A percentile compares a stretch with the other conserved stretches of the same genome.
Evolutionary conservation across 92 coral and sea anemone genomes (phyloP).

Genomic region (Epizoanthus ramosus): DNA sequence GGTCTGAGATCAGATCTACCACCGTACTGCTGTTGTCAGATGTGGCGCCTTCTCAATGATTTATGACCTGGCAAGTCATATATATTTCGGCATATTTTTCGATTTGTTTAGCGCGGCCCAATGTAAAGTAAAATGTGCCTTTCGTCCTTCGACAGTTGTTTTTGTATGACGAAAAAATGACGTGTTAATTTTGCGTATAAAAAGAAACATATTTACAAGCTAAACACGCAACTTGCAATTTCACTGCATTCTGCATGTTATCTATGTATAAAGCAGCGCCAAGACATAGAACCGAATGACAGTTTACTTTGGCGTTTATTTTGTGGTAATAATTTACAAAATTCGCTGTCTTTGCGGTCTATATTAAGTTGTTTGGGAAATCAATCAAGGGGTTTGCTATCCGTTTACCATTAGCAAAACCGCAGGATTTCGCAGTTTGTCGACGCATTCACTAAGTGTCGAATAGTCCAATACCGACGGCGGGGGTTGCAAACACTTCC

Average conservation of each 20-base stretch:
- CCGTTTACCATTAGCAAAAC: neutral
- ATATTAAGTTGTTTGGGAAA: neutral
- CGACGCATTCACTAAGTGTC: neutral
- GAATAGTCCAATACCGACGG: neutral
- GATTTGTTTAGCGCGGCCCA: neutral
- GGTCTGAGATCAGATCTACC: neutral
- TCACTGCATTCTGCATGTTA: too few relatives aligned
- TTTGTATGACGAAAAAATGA: too few relatives aligned
- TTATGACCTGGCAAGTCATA: neutral
- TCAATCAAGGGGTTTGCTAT: neutral
- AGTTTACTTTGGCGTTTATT: too few relatives aligned
- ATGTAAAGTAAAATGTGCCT: neutral
- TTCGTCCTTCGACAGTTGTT: neutral
- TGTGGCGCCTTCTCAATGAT: conserved; percentile 12
- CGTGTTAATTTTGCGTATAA: too few relatives aligned
- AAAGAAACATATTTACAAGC: too few relatives aligned
- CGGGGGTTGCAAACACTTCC: conserved; percentile 2
- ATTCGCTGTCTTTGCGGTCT: neutral
- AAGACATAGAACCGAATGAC: too few relatives aligned
- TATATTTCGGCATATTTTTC: neutral
- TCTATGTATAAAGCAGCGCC: too few relatives aligned
- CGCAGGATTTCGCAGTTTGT: neutral
- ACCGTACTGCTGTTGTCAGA: neutral
- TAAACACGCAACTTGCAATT: too few relatives aligned
- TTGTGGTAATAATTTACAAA: neutral